phyloP scores from a whole-genome alignment of 2,797 vertebrate genomes.

The Limosa lapponica region DNA sequence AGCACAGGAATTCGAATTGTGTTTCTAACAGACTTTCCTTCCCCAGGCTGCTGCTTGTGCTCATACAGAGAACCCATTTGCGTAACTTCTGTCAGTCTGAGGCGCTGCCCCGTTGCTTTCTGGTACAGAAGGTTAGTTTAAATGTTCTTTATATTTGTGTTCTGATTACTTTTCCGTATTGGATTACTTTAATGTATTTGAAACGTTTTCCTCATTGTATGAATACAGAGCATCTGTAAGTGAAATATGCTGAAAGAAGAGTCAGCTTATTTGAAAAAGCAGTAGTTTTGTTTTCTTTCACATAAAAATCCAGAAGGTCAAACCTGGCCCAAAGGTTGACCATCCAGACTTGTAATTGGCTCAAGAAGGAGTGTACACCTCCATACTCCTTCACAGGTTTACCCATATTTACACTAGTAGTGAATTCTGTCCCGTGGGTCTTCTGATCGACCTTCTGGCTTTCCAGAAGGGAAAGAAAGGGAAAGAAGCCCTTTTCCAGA shows the following conservation, averaged over 20 bases:
- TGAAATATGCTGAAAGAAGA: not conserved
- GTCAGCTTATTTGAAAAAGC: not conserved
- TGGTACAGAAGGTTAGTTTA: not conserved
- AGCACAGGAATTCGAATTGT: not conserved
- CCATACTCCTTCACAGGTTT: not conserved
- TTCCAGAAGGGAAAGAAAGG: not conserved
- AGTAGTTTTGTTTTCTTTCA: not conserved
- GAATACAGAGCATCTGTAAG: not conserved
- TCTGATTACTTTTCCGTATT: not conserved
- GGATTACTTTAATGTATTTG: not conserved
- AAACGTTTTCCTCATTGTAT: not conserved
- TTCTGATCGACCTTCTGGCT: not conserved
- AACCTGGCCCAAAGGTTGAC: not conserved
- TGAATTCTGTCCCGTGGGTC: not conserved
- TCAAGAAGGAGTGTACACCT: not conserved
- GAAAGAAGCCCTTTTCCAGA: too few species aligned
- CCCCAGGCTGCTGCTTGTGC: not conserved
- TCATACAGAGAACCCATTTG: not conserved
- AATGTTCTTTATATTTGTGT: not conserved
- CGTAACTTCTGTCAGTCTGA: not conserved
- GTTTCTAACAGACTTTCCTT: not conserved
- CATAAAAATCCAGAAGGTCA: not conserved
- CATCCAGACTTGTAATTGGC: accelerated
- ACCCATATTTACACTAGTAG: not conserved
- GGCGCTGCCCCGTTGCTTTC: not conserved